Base-by-base conservation (phyloP, 2,888 invertebrate species). In the Phyllotreta cruciferae region DNA sequence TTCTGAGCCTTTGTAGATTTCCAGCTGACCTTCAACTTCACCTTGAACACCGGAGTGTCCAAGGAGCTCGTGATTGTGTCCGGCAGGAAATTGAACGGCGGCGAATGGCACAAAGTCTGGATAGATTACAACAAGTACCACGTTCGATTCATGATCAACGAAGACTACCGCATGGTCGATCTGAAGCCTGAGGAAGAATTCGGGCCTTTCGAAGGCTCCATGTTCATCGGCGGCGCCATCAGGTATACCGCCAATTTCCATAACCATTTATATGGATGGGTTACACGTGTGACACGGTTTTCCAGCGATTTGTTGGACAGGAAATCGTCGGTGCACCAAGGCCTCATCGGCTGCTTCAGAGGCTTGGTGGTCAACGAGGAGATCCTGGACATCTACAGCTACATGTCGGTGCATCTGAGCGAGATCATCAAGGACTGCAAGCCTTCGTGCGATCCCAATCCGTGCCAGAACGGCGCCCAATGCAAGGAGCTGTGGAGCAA, bases 31-130 rank as follows among this genome's bases (percentile, higher is more conserved):
- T 94, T 95, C 81, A 94, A 94, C 80, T 95, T 94, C 75, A 93
- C 94, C 0, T 82, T 93, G 36, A 94, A 92, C 82, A 94, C 92
- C 39, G 93, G 92, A 0, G 89, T 89, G 6, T 90, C 91, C 52
- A 88, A 92, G 69, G 92, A 91, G 77, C 83, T 94, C 63, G 92
- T 91, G 47, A 92, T 96, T 66, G 90, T 90, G 75, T 94, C 94
- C 2, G 88, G 89, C 69, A 84, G 91, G 49, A 89, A 90, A 77
- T 84, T 97, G 52, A 96, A 95, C 78, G 92, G 92, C 55, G 96
- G 96, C 0, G 94, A 95, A 79, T 97, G 96, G 97, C 96, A 97
- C 80, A 94, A 95, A 82, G 90, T 96, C 69, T 93, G 94, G 92
- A 93, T 97, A 66, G 96, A 96, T 83, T 94, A 95, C 79, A 95